phyloP scores from a whole-genome alignment of 2,113 vertebrate genomes.

The Zosterops lateralis region DNA sequence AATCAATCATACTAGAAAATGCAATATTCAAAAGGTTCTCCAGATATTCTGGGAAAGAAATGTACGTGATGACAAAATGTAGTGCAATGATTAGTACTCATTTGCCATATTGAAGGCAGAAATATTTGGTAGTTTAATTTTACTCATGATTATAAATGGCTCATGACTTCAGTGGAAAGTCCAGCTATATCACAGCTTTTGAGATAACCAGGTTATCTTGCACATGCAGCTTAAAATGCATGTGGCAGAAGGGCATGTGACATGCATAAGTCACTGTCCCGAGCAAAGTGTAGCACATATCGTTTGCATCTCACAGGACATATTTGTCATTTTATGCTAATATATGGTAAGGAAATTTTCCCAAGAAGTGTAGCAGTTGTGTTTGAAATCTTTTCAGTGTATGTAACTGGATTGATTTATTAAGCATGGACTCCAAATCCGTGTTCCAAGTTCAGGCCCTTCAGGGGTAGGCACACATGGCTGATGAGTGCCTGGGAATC shows the following conservation, averaged over 20 bases:
- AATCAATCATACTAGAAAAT: neutral
- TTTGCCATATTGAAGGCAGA: neutral
- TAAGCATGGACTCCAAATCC: neutral
- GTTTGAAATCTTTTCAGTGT: neutral
- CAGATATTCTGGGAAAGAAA: neutral
- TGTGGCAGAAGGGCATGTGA: neutral
- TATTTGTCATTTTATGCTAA: neutral
- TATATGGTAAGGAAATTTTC: neutral
- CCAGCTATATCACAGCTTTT: neutral
- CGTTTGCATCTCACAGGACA: rapidly evolving
- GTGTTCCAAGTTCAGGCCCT: neutral
- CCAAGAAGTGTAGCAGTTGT: neutral
- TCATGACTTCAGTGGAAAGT: neutral
- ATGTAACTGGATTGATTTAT: neutral
- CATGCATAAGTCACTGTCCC: neutral
- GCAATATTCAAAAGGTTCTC: neutral
- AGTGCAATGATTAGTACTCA: neutral
- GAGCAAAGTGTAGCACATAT: neutral
- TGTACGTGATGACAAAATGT: neutral
- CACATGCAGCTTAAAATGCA: neutral
- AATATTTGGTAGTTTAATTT: neutral
- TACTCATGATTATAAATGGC: neutral
- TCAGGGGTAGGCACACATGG: neutral
- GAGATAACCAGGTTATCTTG: constrained; percentile 35
- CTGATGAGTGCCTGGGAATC: rapidly evolving